Base-by-base conservation (phyloP, 2,797 vertebrate species). In the Sarcoramphus papa region DNA sequence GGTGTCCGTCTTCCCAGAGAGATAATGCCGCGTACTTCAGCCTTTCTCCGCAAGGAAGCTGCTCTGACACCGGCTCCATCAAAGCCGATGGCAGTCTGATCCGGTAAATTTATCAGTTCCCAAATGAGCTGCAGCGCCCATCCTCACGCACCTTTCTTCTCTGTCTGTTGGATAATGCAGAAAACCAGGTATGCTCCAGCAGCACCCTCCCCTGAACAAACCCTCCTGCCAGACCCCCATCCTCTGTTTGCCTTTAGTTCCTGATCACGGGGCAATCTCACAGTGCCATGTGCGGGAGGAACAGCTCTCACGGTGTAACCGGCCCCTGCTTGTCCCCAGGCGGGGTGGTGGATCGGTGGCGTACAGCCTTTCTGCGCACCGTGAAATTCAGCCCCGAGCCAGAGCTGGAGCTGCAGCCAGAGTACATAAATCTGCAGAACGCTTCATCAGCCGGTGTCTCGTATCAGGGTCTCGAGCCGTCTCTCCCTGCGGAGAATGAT, bases 201-300 rank as follows among this genome's bases (percentile, higher is more conserved):
- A 59, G 79, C 43, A 63, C 23, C 20, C 35, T 68, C 15, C 22
- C 22, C 35, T 27, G 27, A 60, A 41, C 12, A 35, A 35, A 43
- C 51, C 13, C 19, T 67, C 37, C 67, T 35, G 25, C 63, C 47
- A 22, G 25, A 25, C 6, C 28, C 51, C 17, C n/a, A 15, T 9
- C 60, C 53, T 64, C 63, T 28, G 20, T 9, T n/a, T 73, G 30
- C 50, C 14, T 57, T 56, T 51, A 33, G 6, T 23, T 69, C 51
- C 19, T 7, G n/a, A 8, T n/a, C 5, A 7, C 0, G 22, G 41
- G n/a, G 25, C 24, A 27, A 12, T 13, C 14, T 51, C 68, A 28
- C 0, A 1, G 65, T 14, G 31, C n/a, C 0, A 4, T 14, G 19
- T 17, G 27, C 0, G 1, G 37, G 16, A 43, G 23, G 40, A 69